phyloP scores from a whole-genome alignment of 2,113 vertebrate species.

The Galemys pyrenaicus region DNA sequence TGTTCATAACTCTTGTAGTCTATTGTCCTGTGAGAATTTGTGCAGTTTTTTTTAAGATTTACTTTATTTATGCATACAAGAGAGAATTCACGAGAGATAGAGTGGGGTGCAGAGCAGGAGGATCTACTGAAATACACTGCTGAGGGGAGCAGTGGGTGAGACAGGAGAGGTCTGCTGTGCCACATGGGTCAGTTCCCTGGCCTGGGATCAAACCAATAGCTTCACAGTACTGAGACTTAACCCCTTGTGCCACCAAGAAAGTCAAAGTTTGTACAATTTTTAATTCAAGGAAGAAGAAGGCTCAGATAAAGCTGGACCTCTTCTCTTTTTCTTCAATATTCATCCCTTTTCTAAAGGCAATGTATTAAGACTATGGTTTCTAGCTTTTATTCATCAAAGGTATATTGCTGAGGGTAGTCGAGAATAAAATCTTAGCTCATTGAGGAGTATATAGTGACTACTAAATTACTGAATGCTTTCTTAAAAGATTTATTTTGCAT shows the following conservation, averaged over 20 bases:
- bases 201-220: too few relatives aligned
- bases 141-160: too few relatives aligned
- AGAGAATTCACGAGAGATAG: too few relatives aligned
- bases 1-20: neutral
- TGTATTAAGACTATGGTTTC: neutral
- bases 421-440: neutral
- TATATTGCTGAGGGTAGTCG: neutral
- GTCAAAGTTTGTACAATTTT: neutral
- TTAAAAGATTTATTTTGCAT: slow-evolving; percentile 17
- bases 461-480: neutral
- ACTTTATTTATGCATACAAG: too few relatives aligned
- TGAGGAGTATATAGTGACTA: neutral
- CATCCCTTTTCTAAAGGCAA: neutral
- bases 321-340: neutral
- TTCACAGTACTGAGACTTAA: too few relatives aligned
- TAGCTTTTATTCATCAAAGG: neutral
- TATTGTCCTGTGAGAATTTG: neutral
- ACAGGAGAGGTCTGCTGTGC: too few relatives aligned
- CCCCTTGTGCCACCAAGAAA: too few relatives aligned
- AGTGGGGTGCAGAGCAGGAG: too few relatives aligned
- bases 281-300: neutral
- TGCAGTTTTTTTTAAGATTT: neutral
- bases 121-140: too few relatives aligned
- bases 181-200: too few relatives aligned
- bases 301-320: neutral